phyloP scores from a whole-genome alignment of 2,797 vertebrate species.

The Pampus argenteus region DNA sequence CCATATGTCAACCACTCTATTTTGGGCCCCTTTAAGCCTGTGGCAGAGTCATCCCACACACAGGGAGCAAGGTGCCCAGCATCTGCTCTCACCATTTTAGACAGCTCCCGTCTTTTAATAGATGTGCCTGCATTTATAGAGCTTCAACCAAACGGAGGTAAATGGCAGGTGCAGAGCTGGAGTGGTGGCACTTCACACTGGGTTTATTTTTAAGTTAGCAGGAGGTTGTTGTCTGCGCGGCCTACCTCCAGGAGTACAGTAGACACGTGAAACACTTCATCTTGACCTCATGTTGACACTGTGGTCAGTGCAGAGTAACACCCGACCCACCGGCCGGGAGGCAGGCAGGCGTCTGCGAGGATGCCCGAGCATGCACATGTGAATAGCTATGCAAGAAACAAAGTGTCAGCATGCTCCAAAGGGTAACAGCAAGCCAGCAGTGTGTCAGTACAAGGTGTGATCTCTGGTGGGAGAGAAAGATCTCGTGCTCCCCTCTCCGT shows the following conservation, averaged over 20 bases:
- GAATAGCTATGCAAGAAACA: constrained; percentile 80
- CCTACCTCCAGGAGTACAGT: constrained; percentile 60
- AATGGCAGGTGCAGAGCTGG: constrained; percentile 80
- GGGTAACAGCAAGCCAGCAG: constrained; percentile 64
- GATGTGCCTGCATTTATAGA: constrained; percentile 77
- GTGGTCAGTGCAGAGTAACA: constrained; percentile 65
- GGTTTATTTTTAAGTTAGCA: constrained; percentile 80
- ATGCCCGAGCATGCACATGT: constrained; percentile 65
- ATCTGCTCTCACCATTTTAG: constrained; percentile 84
- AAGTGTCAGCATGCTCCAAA: constrained; percentile 72
- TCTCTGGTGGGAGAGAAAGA: constrained; percentile 66
- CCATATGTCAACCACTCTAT: constrained; percentile 85
- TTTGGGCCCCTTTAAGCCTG: constrained; percentile 79
- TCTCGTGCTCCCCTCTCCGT: constrained; percentile 49
- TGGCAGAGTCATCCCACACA: constrained; percentile 75
- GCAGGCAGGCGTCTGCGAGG: constrained; percentile 59
- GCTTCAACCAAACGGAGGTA: constrained; percentile 77
- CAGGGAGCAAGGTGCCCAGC: constrained; percentile 84
- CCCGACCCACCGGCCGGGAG: constrained; percentile 57
- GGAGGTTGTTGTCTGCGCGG: constrained; percentile 66
- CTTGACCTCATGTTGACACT: constrained; percentile 82
- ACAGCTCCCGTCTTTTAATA: constrained; percentile 83
- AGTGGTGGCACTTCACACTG: constrained; percentile 74
- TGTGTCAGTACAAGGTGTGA: constrained; percentile 78
- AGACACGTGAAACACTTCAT: constrained; percentile 70